Percentiles rank a stretch among this genome's conserved stretches.
These are phyloP conservation scores for Pachliopta kotzebuea DNA, from an alignment of 2,888 invertebrate genomes.

Conservation along the genomic window DNA sequence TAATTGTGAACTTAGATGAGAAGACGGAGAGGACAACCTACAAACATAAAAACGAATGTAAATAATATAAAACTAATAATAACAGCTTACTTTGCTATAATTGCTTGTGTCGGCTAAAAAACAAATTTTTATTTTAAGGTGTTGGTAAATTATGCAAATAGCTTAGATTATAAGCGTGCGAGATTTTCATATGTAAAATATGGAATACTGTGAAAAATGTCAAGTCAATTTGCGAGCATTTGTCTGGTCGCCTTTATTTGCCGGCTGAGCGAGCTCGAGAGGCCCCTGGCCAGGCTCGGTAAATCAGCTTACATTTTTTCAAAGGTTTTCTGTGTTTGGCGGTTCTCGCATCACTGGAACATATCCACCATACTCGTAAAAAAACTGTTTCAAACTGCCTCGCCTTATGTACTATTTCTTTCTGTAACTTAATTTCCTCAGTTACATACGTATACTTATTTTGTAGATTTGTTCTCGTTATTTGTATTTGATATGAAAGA, in stretches of 20 bases:
- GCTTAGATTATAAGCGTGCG: constrained; percentile 9
- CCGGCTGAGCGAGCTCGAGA: constrained; percentile 68
- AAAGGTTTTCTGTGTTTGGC: constrained; percentile 75
- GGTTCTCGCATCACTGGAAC: constrained; percentile 60
- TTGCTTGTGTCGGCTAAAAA: not conserved
- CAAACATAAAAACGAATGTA: not conserved
- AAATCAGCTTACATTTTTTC: constrained; percentile 79
- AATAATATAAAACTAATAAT: too few relatives aligned
- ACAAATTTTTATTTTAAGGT: not conserved
- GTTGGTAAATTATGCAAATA: constrained; percentile 3
- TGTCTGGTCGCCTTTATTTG: constrained; percentile 79
- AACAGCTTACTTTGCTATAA: too few relatives aligned
- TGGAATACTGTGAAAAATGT: constrained; percentile 72
- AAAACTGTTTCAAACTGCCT: constrained; percentile 63
- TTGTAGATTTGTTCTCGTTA: not conserved
- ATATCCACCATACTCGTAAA: constrained; percentile 48
- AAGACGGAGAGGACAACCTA: too few relatives aligned
- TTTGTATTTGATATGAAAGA: not conserved
- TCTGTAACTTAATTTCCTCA: constrained; percentile 13
- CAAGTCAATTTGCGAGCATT: constrained; percentile 78
- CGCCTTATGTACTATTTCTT: constrained; percentile 40
- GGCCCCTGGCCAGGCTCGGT: constrained; percentile 65
- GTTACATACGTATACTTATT: constrained; percentile 1
- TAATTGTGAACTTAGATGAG: too few relatives aligned
- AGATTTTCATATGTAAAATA: constrained; percentile 46